These are phyloP conservation scores for Boloria selene DNA, from an alignment of 2,888 invertebrate species.

Conservation along the genomic window DNA sequence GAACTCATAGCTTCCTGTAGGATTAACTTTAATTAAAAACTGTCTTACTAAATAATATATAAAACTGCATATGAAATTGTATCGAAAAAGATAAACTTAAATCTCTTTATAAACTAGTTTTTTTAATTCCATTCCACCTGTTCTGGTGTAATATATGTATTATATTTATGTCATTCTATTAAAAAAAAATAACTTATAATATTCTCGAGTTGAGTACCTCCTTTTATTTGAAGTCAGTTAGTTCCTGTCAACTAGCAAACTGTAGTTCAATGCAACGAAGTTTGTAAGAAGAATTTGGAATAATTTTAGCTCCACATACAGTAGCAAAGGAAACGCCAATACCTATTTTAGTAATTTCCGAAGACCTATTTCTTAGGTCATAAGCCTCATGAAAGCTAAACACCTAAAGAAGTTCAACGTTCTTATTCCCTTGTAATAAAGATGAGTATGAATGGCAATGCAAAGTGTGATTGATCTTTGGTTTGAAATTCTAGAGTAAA, in stretches of 20 bases:
- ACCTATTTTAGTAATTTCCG: conserved; percentile 39
- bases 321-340: conserved; percentile 32
- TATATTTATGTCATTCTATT: no score
- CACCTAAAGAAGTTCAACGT: neutral
- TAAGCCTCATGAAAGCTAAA: conserved; percentile 20
- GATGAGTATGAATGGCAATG: neutral
- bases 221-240: no score
- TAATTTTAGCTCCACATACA: conserved; percentile 19
- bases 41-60: no score
- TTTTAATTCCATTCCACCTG: no score
- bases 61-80: no score
- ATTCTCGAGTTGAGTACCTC: no score
- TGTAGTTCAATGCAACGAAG: neutral
- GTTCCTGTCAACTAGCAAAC: neutral
- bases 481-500: neutral
- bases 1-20: no score
- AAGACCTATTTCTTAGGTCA: conserved; percentile 34
- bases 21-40: no score
- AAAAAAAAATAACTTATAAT: no score
- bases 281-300: neutral
- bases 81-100: no score
- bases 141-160: no score
- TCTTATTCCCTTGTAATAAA: neutral
- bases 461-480: neutral
- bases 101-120: no score